Conservation (phyloP, 1,140 invertebrate genomes). For the Papilio dardanus region DNA sequence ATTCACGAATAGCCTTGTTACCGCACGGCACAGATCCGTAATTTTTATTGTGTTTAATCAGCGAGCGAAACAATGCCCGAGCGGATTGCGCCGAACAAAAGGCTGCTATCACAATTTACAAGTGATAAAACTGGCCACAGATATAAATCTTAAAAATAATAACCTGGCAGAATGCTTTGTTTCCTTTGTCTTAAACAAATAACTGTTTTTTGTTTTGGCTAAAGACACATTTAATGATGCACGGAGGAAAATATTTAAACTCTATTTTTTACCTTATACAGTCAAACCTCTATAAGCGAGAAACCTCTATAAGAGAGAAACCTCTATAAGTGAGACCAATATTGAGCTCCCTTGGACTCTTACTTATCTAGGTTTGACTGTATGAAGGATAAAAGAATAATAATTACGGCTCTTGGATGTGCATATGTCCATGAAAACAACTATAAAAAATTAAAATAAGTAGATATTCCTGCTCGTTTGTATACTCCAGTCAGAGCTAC, state of each 20-base stretch:
- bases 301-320: no score
- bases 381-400: no score
- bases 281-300: no score
- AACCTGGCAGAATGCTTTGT: conserved; percentile 20
- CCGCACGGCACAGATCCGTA: conserved; percentile 33
- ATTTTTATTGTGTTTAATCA: conserved; percentile 39
- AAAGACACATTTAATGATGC: neutral
- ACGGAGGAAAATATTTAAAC: no score
- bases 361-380: no score
- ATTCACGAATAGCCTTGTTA: conserved; percentile 28
- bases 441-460: no score
- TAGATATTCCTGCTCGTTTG: no score
- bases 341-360: no score
- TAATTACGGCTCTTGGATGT: no score
- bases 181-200: conserved; percentile 6
- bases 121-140: conserved; percentile 45
- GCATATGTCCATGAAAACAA: no score
- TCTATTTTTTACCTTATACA: no score
- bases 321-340: no score
- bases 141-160: conserved; percentile 41
- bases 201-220: neutral
- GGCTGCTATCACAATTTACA: conserved; percentile 43
- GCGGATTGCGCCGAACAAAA: conserved; percentile 33
- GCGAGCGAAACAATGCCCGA: conserved; percentile 32
- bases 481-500: neutral